Conservation (phyloP, 2,888 invertebrate species). For the Drosophila cognata region DNA sequence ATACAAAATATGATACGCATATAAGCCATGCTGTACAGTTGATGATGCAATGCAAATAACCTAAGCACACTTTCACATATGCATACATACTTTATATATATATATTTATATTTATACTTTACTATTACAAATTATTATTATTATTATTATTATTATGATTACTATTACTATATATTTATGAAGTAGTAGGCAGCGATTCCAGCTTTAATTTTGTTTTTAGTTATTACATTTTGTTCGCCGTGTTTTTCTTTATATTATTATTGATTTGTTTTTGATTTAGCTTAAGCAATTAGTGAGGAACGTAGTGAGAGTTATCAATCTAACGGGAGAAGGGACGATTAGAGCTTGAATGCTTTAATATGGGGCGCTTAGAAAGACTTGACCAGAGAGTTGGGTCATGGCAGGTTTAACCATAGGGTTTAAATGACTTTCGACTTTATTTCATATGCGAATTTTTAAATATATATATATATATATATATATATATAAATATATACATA, state of each 20-base stretch:
- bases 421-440: slow-evolving; percentile 77
- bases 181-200: slow-evolving; percentile 73
- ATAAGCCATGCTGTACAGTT: slow-evolving; percentile 77
- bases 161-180: slow-evolving; percentile 40
- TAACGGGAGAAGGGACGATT: slow-evolving; percentile 16
- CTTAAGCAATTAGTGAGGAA: slow-evolving; percentile 42
- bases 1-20: slow-evolving; percentile 49
- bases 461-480: slow-evolving; percentile 62
- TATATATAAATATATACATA: slow-evolving; percentile 59
- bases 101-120: slow-evolving; percentile 37
- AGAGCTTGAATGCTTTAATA: slow-evolving; percentile 39
- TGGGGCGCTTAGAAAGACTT: slow-evolving; percentile 29
- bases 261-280: slow-evolving; percentile 74
- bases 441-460: slow-evolving; percentile 80
- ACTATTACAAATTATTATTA: slow-evolving; percentile 32
- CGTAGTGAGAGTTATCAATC: slow-evolving; percentile 28
- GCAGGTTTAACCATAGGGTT: slow-evolving; percentile 48
- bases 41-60: slow-evolving; percentile 70
- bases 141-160: slow-evolving; percentile 28
- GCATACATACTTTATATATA: slow-evolving; percentile 23
- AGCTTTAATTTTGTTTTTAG: slow-evolving; percentile 73
- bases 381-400: slow-evolving; percentile 22
- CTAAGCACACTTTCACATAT: slow-evolving; percentile 70
- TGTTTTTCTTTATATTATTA: slow-evolving; percentile 46
- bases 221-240: slow-evolving; percentile 65